A percentile compares a stretch with the other conserved stretches of the same genome.
phyloP scores from a whole-genome alignment of 2,797 vertebrate species.

The Cichlasoma orientale region DNA sequence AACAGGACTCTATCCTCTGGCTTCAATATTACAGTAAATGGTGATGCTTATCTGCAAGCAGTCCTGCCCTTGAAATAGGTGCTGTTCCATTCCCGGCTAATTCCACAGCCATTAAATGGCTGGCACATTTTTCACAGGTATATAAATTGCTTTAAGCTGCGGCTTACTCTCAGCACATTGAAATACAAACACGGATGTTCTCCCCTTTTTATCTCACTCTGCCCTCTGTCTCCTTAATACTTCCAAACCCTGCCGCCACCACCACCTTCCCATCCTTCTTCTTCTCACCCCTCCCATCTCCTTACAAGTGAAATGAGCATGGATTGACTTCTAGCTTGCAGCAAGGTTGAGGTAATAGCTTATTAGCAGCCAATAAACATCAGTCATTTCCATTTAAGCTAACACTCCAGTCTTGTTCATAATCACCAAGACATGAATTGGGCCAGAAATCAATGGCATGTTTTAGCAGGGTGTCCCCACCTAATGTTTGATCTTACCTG shows the following conservation, averaged over 20 bases:
- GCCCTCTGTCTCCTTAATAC: conserved; percentile 69
- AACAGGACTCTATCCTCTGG: conserved; percentile 78
- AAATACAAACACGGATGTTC: conserved; percentile 77
- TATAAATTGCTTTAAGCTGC: conserved; percentile 78
- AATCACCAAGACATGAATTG: conserved; percentile 64
- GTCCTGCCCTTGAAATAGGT: conserved; percentile 79
- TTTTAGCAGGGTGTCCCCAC: conserved; percentile 59
- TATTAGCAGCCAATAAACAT: conserved; percentile 78
- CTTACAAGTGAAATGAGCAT: conserved; percentile 64
- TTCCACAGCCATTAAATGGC: conserved; percentile 77
- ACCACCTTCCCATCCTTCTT: conserved; percentile 51
- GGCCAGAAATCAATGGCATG: conserved; percentile 65
- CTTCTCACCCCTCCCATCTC: conserved; percentile 40
- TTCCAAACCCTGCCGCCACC: conserved; percentile 29
- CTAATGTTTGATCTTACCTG: conserved; percentile 45
- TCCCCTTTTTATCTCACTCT: conserved; percentile 67
- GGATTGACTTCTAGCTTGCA: conserved; percentile 69
- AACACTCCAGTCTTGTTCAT: conserved; percentile 66
- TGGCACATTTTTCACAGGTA: conserved; percentile 74
- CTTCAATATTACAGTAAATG: conserved; percentile 82
- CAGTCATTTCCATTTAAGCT: conserved; percentile 77
- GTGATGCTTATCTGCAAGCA: conserved; percentile 79
- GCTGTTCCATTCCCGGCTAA: conserved; percentile 76
- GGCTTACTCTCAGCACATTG: conserved; percentile 73
- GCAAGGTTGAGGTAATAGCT: conserved; percentile 78